Base-by-base conservation (phyloP, 2,797 vertebrate genomes). In the Heterohyrax brucei region DNA sequence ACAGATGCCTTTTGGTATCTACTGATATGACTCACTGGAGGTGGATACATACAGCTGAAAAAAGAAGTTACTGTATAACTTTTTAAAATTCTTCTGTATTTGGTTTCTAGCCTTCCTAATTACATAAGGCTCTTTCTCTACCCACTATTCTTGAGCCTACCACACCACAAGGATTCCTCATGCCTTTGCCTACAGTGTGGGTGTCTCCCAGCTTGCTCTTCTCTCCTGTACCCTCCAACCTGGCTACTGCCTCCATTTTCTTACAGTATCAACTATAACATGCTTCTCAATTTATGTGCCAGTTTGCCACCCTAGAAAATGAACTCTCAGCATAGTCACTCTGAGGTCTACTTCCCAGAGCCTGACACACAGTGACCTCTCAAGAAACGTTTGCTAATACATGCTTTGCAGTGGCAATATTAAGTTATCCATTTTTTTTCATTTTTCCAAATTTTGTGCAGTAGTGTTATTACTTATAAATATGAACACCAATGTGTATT, bases 1-100 rank as follows among this genome's bases (percentile, higher is more conserved):
- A 89, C 53, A 82, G 70, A 56, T n/a, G 21, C 16, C n/a, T 83
- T 86, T 62, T 81, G 50, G 9, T 95, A 68, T 59, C 62, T 77
- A 80, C 75, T 44, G 7, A 88, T 12, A 72, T 39, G 50, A 84
- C 46, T 59, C n/a, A 21, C 5, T 72, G 73, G 68, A 93, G 19
- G 5, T 64, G 46, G 75, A 0, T 91, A 13, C 79, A 93, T 1
- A 89, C 7, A 64, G 33, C 56, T 26, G 14, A 22, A 10, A n/a
- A n/a, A 7, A 53, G 48, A 48, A 81, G 46, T 84, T 76, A 77
- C 19, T 50, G 50, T 59, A 44, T 16, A 68, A 64, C 81, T 80
- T 59, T 48, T 46, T 28, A 61, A 68, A 56, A 56, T 59, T 84
- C 48, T 24, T 30, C 14, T 95, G 30, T 79, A 59, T 80, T 80